phyloP scores from a whole-genome alignment of 2,113 vertebrate genomes.

The Aldabrachelys gigantea region DNA sequence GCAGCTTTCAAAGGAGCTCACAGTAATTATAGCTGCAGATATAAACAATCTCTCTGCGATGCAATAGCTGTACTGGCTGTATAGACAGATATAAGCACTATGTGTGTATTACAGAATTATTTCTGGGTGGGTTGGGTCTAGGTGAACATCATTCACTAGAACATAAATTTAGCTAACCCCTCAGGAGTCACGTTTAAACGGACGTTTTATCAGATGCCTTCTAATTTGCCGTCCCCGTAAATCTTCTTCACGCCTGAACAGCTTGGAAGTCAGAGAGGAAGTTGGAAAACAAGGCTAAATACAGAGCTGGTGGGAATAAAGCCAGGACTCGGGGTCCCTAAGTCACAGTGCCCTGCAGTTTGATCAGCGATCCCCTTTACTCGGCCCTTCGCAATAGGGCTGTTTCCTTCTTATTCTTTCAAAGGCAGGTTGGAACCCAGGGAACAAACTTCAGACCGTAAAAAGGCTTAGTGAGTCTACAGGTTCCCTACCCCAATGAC shows the following conservation, averaged over 20 bases:
- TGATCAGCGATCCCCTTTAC: background rate
- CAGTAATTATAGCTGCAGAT: background rate
- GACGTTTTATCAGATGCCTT: background rate
- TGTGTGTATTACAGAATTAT: background rate
- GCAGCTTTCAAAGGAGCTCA: background rate
- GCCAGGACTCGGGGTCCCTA: background rate
- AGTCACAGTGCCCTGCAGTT: too few species aligned
- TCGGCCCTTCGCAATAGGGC: too few species aligned
- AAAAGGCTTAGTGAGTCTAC: too few species aligned
- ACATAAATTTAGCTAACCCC: too few species aligned
- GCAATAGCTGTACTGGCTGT: too few species aligned
- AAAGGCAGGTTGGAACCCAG: too few species aligned
- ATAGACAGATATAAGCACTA: background rate
- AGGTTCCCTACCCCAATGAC: too few species aligned
- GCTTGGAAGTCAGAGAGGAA: background rate
- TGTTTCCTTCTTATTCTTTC: too few species aligned
- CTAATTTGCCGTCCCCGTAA: background rate
- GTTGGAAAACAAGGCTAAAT: too few species aligned
- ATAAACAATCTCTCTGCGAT: background rate
- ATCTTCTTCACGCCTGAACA: background rate
- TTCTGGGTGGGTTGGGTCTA: too few species aligned
- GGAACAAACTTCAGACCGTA: too few species aligned
- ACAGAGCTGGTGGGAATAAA: background rate
- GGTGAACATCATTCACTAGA: background rate
- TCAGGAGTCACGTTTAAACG: too few species aligned